Evolutionary conservation across 2,113 vertebrate genomes (phyloP).

Genomic region (Zosterops borbonicus): DNA sequence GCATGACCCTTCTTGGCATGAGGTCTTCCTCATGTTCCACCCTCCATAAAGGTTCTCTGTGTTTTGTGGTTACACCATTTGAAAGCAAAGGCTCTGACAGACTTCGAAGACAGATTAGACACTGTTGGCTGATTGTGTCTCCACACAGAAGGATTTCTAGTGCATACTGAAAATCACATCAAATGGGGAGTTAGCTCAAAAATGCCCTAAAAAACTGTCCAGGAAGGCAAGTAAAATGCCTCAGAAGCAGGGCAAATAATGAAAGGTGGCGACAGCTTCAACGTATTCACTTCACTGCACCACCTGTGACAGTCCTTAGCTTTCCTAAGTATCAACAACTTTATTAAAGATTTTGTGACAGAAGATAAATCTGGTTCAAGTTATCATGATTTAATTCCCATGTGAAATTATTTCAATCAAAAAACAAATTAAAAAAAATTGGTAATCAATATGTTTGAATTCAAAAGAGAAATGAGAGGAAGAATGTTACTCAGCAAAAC

Average conservation of each 20-base stretch:
- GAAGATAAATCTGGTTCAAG: background rate
- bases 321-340: background rate
- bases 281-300: background rate
- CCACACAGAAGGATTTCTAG: background rate
- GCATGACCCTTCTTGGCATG: background rate
- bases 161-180: background rate
- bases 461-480: background rate
- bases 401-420: background rate
- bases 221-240: background rate
- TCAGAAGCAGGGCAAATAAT: background rate
- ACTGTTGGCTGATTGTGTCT: background rate
- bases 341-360: background rate
- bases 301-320: background rate
- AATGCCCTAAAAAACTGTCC: background rate
- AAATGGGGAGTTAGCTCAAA: background rate
- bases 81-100: background rate
- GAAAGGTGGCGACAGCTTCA: background rate
- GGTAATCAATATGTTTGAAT: background rate
- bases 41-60: background rate
- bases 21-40: background rate
- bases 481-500: background rate
- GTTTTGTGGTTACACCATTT: background rate
- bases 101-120: background rate
- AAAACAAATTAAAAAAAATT: background rate
- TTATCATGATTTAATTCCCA: background rate